Evolutionary conservation across 2,113 vertebrate species (phyloP).

Genomic region (Sciurus niger): DNA sequence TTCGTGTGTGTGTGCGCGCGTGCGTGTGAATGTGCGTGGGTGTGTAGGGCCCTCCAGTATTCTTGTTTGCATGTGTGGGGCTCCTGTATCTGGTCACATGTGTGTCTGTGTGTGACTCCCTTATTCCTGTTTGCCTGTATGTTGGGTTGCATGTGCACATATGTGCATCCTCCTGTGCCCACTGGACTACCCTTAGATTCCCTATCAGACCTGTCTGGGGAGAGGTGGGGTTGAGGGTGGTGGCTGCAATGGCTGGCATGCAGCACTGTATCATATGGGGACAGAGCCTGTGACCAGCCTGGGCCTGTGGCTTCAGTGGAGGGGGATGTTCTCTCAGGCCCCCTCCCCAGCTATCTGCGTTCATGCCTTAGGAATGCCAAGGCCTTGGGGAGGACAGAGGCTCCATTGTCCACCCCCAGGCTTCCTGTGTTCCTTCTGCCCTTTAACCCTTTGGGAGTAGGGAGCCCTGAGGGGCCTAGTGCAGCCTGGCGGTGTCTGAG

Average conservation of each 20-base stretch:
- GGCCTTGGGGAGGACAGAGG: slow-evolving; percentile 72
- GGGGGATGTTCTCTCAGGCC: neutral
- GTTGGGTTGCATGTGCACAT: too few species aligned
- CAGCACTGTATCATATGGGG: neutral
- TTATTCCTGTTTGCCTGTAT: neutral
- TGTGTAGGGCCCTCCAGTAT: neutral
- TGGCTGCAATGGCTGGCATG: neutral
- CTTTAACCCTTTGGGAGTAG: slow-evolving; percentile 69
- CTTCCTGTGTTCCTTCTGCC: slow-evolving; percentile 75
- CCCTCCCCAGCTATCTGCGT: slow-evolving; percentile 40
- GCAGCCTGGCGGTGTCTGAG: neutral
- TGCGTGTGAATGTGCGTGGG: neutral
- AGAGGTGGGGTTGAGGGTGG: neutral
- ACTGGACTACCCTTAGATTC: neutral
- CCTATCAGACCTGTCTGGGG: neutral
- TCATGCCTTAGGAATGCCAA: slow-evolving; percentile 83
- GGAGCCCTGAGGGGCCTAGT: neutral
- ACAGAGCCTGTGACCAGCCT: neutral
- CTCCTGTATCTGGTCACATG: neutral
- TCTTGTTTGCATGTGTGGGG: slow-evolving; percentile 54
- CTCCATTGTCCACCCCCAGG: slow-evolving; percentile 75
- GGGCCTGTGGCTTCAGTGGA: neutral
- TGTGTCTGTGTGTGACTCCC: neutral
- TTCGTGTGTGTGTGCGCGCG: neutral
- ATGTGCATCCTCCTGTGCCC: too few species aligned